These are phyloP conservation scores for Nephila pilipes DNA, from an alignment of 1,140 invertebrate species.

Conservation along the genomic window DNA sequence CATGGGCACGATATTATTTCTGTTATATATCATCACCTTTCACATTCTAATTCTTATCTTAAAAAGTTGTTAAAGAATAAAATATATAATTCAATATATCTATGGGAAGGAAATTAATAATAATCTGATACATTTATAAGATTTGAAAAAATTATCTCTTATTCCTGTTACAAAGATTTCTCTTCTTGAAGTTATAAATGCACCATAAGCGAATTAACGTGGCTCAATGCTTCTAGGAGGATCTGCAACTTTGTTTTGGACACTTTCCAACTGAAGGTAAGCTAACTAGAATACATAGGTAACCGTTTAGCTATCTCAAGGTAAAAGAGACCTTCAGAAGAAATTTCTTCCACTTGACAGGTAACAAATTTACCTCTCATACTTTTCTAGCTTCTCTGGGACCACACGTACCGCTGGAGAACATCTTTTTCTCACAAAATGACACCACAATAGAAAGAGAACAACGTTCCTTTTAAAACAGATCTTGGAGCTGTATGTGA, in stretches of 20 bases:
- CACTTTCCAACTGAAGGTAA: neutral
- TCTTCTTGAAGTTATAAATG: neutral
- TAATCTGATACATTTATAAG: too few species aligned
- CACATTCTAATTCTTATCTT: too few species aligned
- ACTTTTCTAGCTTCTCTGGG: neutral
- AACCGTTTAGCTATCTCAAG: constrained; percentile 13
- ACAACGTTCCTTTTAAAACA: constrained; percentile 36
- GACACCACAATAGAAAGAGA: constrained; percentile 39
- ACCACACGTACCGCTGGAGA: constrained; percentile 20
- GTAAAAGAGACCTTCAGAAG: neutral
- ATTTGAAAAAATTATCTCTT: too few species aligned
- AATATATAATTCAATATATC: too few species aligned
- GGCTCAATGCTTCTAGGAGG: neutral
- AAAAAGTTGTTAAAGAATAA: too few species aligned
- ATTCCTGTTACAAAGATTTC: too few species aligned
- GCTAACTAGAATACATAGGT: neutral
- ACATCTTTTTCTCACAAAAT: neutral
- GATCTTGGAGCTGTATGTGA: constrained; percentile 29
- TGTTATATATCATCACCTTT: too few species aligned
- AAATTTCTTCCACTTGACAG: constrained; percentile 1
- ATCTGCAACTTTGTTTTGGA: neutral
- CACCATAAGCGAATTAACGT: neutral
- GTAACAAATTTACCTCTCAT: neutral
- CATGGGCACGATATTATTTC: too few species aligned
- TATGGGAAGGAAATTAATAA: neutral